Percentiles rank a stretch among this genome's conserved stretches.
Conservation (phyloP, 2,113 vertebrate genomes). For the Chinchilla lanigera region DNA sequence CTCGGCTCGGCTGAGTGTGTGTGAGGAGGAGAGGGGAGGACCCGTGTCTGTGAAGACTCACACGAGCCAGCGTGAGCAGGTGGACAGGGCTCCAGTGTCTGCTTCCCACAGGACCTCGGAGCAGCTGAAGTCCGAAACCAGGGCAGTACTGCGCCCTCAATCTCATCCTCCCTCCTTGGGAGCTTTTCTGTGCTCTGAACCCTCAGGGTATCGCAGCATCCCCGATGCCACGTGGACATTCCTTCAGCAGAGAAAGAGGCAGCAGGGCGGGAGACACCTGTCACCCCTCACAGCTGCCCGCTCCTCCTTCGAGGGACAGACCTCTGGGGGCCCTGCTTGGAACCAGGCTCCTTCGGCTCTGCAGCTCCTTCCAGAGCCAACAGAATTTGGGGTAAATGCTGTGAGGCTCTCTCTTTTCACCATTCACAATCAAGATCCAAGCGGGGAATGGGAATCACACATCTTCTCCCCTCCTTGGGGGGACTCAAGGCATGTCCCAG, state of each 20-base stretch:
- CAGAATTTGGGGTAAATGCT: background rate
- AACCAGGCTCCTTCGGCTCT: background rate
- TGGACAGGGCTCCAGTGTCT: background rate
- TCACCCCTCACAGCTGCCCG: background rate
- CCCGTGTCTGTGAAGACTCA: too few species aligned
- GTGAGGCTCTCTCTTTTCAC: background rate
- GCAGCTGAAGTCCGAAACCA: background rate
- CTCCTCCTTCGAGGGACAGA: too few species aligned
- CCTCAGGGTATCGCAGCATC: background rate
- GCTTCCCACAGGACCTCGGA: background rate
- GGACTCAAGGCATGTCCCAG: background rate
- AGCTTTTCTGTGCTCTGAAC: background rate
- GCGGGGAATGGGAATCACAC: background rate
- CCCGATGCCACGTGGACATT: background rate
- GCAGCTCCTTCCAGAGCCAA: background rate
- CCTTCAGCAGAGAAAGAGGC: background rate
- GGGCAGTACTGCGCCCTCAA: background rate
- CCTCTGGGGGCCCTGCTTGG: background rate
- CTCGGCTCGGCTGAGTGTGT: background rate
- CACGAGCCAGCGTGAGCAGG: background rate
- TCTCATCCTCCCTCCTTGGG: background rate
- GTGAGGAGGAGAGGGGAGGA: background rate
- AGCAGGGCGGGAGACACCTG: background rate
- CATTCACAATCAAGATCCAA: background rate
- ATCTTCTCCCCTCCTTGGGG: background rate